phyloP scores from a whole-genome alignment of 2,797 vertebrate genomes.

The Mionectes olivaceus region DNA sequence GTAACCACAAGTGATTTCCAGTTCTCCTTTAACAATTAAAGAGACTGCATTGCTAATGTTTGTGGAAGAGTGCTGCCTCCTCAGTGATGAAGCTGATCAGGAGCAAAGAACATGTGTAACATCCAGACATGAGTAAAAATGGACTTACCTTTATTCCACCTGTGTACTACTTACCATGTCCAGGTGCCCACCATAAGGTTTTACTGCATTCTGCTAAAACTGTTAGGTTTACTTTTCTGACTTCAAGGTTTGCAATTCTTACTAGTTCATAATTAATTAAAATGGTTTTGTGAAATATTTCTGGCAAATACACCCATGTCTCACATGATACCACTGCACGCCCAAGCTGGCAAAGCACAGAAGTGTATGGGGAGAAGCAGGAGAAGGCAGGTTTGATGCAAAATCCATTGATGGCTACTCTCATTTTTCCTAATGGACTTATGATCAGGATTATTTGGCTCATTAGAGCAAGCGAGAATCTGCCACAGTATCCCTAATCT shows the following conservation, averaged over 20 bases:
- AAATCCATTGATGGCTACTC: conserved; percentile 1
- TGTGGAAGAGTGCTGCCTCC: not conserved
- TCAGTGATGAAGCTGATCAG: not conserved
- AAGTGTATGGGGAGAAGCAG: not conserved
- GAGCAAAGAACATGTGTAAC: not conserved
- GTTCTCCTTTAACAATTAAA: not conserved
- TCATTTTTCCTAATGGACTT: conserved; percentile 32
- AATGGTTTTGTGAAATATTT: conserved; percentile 4
- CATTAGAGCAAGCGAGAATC: conserved; percentile 46
- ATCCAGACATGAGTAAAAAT: not conserved
- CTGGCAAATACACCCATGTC: not conserved
- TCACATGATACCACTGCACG: not conserved
- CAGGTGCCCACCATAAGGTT: not conserved
- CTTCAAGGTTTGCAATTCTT: not conserved
- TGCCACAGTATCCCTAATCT: conserved; percentile 63
- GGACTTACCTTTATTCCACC: not conserved
- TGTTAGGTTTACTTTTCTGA: not conserved
- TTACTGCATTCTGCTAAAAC: not conserved
- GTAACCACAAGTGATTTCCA: not conserved
- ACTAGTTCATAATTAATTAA: not conserved
- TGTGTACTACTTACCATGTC: not conserved
- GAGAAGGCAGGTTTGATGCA: not conserved
- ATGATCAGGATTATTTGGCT: conserved; percentile 49
- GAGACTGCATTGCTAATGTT: not conserved
- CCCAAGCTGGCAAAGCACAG: not conserved